Percentiles rank a stretch among this genome's conserved stretches.
Conservation (phyloP, 35 echinoderm and acorn worm genomes). For the Apostichopus parvimensis region DNA sequence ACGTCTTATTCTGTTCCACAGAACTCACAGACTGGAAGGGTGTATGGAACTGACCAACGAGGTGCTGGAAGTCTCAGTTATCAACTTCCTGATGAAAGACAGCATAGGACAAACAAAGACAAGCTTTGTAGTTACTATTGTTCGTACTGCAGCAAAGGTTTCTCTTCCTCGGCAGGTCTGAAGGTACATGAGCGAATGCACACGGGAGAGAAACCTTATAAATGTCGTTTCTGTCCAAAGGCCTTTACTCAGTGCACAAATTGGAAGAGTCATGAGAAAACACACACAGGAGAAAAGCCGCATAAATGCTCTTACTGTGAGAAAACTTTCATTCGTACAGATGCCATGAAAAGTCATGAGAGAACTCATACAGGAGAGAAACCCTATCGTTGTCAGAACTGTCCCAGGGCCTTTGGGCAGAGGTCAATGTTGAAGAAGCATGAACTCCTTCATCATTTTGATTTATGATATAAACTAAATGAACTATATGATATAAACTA, state of each 20-base stretch:
- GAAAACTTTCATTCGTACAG: too few species aligned
- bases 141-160: not conserved
- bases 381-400: slow-evolving; percentile 30
- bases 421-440: slow-evolving; percentile 3
- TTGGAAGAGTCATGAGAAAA: slow-evolving; percentile 16
- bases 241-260: slow-evolving; percentile 27
- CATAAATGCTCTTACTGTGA: too few species aligned
- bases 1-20: not conserved
- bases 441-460: not conserved
- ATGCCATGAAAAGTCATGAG: too few species aligned
- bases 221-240: slow-evolving; percentile 40
- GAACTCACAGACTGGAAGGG: not conserved
- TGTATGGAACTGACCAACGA: too few species aligned
- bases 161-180: not conserved
- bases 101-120: not conserved
- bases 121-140: not conserved
- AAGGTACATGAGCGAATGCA: slow-evolving; percentile 21
- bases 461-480: too few species aligned
- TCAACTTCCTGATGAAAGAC: too few species aligned
- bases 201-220: slow-evolving; percentile 45
- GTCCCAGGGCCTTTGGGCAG: slow-evolving; percentile 17
- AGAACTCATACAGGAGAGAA: too few species aligned
- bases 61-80: too few species aligned
- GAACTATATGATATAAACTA: too few species aligned
- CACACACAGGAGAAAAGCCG: too few species aligned